Percentiles rank a stretch among this genome's conserved stretches.
Conservation (phyloP, 2,113 vertebrate genomes). For the Bubo scandiacus region DNA sequence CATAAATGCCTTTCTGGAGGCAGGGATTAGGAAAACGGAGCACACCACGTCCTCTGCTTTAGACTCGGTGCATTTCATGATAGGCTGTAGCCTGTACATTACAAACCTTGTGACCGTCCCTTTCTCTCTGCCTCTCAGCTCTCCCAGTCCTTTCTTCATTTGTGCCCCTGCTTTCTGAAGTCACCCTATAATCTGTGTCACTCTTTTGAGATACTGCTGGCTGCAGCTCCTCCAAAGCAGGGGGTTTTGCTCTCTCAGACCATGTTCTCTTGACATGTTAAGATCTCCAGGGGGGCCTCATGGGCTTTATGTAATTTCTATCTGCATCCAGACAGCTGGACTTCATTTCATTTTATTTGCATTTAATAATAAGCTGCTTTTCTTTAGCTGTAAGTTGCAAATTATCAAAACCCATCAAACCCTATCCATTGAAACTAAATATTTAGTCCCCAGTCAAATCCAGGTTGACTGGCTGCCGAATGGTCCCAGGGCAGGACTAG, state of each 20-base stretch:
- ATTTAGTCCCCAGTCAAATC: conserved; percentile 32
- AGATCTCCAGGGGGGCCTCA: conserved; percentile 68
- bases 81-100: neutral
- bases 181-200: neutral
- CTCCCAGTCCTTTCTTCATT: neutral
- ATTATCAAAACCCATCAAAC: conserved; percentile 75
- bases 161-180: neutral
- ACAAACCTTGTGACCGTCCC: neutral
- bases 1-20: neutral
- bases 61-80: neutral
- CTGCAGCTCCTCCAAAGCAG: conserved; percentile 30
- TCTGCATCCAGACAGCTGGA: conserved; percentile 70
- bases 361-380: conserved; percentile 76
- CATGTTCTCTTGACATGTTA: conserved; percentile 50
- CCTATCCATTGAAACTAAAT: conserved; percentile 18
- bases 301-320: conserved; percentile 70
- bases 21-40: neutral
- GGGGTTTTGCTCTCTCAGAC: conserved; percentile 31
- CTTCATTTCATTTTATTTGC: conserved; percentile 73
- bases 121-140: neutral
- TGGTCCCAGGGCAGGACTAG: conserved; percentile 54
- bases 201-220: conserved; percentile 33
- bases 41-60: neutral
- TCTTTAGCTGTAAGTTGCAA: conserved; percentile 69
- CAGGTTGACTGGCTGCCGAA: conserved; percentile 43